phyloP scores from a whole-genome alignment of 2,888 invertebrate species.

The Ctenicera cuprea region DNA sequence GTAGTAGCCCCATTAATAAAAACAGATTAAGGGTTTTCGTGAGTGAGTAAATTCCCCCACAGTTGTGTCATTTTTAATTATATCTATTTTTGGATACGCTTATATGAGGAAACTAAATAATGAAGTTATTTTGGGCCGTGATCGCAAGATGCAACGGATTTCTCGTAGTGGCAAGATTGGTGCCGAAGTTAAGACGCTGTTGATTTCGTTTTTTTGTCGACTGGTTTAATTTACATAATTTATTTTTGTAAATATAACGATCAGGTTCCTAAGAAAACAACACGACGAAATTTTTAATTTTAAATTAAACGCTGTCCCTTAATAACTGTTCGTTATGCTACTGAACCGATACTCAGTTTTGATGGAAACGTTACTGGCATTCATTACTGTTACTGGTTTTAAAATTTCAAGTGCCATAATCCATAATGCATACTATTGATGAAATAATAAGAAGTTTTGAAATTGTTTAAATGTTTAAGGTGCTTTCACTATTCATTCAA shows the following conservation, averaged over 20 bases:
- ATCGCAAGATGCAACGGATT: constrained; percentile 41
- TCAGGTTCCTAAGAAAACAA: constrained; percentile 20
- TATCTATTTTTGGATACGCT: constrained; percentile 48
- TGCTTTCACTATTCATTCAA: too few species aligned
- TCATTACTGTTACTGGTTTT: too few species aligned
- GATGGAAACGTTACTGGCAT: too few species aligned
- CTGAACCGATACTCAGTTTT: too few species aligned
- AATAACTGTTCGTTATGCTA: too few species aligned
- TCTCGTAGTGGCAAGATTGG: constrained; percentile 39
- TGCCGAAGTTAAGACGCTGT: constrained; percentile 30
- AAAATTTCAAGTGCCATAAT: too few species aligned
- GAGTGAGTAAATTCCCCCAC: constrained; percentile 49
- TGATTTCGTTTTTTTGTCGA: constrained; percentile 36
- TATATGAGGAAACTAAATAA: constrained; percentile 47
- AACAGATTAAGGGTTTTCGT: constrained; percentile 39
- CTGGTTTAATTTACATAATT: constrained; percentile 37
- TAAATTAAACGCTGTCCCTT: constrained; percentile 24
- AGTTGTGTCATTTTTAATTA: constrained; percentile 51
- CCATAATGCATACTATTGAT: too few species aligned
- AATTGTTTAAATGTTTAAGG: too few species aligned
- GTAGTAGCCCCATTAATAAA: constrained; percentile 1
- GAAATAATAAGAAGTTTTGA: too few species aligned
- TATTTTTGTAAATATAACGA: constrained; percentile 41
- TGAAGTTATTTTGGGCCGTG: constrained; percentile 49
- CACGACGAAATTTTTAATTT: constrained; percentile 19